Percentiles rank a stretch among this genome's conserved stretches.
phyloP scores from a whole-genome alignment of 2,113 vertebrate species.

The Corythaeola cristata region DNA sequence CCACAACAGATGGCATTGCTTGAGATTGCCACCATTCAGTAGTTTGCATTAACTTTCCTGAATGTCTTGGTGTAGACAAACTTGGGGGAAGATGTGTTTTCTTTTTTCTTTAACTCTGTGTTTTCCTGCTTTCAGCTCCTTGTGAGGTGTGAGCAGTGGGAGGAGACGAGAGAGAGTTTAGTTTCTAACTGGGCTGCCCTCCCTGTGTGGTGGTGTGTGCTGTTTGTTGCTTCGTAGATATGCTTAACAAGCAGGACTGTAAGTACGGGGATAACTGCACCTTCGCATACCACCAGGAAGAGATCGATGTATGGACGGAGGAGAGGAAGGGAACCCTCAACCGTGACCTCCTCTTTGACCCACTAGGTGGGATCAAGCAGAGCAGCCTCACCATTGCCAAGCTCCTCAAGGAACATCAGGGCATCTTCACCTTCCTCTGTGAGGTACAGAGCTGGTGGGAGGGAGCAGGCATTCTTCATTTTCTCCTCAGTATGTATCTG shows the following conservation, averaged over 20 bases:
- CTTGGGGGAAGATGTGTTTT: background rate
- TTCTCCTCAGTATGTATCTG: background rate
- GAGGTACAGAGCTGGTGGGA: constrained; percentile 78
- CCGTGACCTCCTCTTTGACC: constrained; percentile 87
- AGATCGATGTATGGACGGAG: constrained; percentile 95
- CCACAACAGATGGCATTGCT: background rate
- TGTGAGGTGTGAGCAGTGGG: constrained; percentile 4
- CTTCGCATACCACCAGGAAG: constrained; percentile 95
- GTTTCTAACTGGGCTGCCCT: constrained; percentile 58
- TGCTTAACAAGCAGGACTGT: constrained; percentile 87
- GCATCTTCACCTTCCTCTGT: constrained; percentile 92
- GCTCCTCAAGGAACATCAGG: constrained; percentile 87
- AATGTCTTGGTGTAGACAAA: background rate
- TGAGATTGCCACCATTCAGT: background rate
- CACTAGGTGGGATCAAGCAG: constrained; percentile 74
- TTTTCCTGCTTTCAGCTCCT: constrained; percentile 2
- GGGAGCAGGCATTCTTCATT: background rate
- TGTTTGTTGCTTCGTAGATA: constrained; percentile 85
- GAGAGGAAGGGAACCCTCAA: constrained; percentile 90
- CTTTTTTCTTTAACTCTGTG: background rate
- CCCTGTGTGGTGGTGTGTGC: constrained; percentile 67
- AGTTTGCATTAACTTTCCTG: background rate
- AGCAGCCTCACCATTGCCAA: constrained; percentile 81
- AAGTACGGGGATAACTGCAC: constrained; percentile 93
- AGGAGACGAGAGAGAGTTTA: background rate